Percentiles rank a stretch among this genome's conserved stretches.
Conservation (phyloP, 37 sponge, comb jelly and placozoan genomes). For the Theonella swinhoei region DNA sequence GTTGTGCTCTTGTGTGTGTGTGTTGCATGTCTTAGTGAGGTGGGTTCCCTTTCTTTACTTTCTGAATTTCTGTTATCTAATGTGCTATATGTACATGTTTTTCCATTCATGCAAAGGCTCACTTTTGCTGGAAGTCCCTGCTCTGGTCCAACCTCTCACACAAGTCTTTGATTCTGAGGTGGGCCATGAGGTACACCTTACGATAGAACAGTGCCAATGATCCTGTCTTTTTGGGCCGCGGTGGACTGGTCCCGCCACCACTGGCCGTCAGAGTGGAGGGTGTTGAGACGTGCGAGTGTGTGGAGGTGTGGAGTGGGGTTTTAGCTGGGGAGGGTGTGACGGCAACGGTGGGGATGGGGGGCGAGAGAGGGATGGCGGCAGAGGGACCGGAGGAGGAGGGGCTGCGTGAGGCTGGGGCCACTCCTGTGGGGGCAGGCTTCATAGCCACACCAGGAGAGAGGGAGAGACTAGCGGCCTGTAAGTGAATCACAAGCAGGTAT, state of each 20-base stretch:
- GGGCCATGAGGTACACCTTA: constrained; percentile 81
- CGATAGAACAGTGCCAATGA: constrained; percentile 86
- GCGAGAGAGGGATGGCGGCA: constrained; percentile 21
- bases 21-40: no score
- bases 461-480: background rate
- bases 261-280: background rate
- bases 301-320: constrained; percentile 1
- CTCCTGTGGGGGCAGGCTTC: background rate
- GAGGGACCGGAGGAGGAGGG: background rate
- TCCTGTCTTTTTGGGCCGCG: constrained; percentile 63
- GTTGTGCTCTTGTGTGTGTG: no score
- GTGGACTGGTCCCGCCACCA: constrained; percentile 1
- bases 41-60: no score
- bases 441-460: background rate
- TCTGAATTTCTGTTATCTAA: no score
- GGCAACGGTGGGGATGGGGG: constrained; percentile 40
- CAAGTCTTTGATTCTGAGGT: constrained; percentile 75
- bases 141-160: constrained; percentile 73
- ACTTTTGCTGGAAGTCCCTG: constrained; percentile 64
- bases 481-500: no score
- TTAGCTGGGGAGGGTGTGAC: constrained; percentile 16
- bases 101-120: no score
- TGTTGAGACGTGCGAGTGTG: background rate
- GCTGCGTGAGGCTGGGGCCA: background rate
- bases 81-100: no score